Percentiles rank a stretch among this genome's conserved stretches.
These are phyloP conservation scores for Melanophora roralis DNA, from an alignment of 2,888 invertebrate genomes.

Conservation along the genomic window DNA sequence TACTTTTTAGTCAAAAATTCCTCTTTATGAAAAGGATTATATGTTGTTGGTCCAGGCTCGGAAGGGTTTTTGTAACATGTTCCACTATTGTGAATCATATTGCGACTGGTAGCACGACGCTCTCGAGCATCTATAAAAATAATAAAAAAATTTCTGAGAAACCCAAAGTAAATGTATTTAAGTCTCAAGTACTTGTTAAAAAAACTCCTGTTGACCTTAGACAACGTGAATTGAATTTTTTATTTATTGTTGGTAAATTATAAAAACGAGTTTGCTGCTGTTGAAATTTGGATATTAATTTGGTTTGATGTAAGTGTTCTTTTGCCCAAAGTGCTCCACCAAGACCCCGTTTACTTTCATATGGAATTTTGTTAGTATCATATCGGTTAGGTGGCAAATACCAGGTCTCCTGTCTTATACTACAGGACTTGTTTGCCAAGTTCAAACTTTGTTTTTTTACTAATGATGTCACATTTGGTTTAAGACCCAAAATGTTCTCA, in stretches of 20 bases:
- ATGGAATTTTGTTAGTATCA: slow-evolving; percentile 63
- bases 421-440: neutral
- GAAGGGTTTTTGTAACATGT: slow-evolving; percentile 68
- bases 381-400: slow-evolving; percentile 72
- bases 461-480: neutral
- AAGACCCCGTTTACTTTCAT: slow-evolving; percentile 56
- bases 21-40: slow-evolving; percentile 49
- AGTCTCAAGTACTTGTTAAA: slow-evolving; percentile 64
- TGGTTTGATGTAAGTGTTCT: slow-evolving; percentile 37
- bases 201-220: slow-evolving; percentile 69
- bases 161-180: neutral
- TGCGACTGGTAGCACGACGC: slow-evolving; percentile 65
- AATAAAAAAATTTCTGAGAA: neutral
- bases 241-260: slow-evolving; percentile 48
- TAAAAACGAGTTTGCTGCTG: slow-evolving; percentile 49
- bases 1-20: neutral
- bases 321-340: slow-evolving; percentile 68
- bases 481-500: too few species aligned
- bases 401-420: too few species aligned
- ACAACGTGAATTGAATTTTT: slow-evolving; percentile 63
- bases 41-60: slow-evolving; percentile 69
- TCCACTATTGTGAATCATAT: slow-evolving; percentile 65
- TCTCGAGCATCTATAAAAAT: slow-evolving; percentile 68
- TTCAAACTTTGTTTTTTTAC: neutral
- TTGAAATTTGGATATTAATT: neutral